These are phyloP conservation scores for Trissolcus japonicus DNA, from an alignment of 2,888 invertebrate genomes.

Conservation along the genomic window DNA sequence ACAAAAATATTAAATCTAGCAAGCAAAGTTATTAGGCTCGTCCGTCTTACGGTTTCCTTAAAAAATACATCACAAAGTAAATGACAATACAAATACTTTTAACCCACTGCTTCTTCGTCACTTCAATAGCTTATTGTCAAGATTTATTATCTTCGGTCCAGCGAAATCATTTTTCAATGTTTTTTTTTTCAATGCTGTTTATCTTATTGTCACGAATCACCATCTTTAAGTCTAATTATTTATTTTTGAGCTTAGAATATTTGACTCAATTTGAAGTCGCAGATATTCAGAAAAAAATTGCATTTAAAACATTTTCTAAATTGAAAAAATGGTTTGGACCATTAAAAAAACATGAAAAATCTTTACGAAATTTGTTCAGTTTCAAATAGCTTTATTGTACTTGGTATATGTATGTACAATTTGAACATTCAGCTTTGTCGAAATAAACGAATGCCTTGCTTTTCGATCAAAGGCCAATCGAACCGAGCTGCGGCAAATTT, in stretches of 20 bases:
- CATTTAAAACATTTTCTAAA: too few species aligned
- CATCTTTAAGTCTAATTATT: neutral
- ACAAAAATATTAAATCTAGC: constrained; percentile 77
- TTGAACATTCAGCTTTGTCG: constrained; percentile 10
- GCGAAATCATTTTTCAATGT: constrained; percentile 1
- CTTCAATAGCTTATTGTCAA: constrained; percentile 37
- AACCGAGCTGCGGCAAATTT: neutral
- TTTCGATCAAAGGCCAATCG: constrained; percentile 6
- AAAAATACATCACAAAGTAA: constrained; percentile 64
- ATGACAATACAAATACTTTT: constrained; percentile 44
- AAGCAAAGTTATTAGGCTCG: constrained; percentile 71
- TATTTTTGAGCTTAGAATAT: too few species aligned
- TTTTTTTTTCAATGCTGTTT: neutral
- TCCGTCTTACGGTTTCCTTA: constrained; percentile 56
- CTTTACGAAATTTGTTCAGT: too few species aligned
- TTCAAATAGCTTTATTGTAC: too few species aligned
- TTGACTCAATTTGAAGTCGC: too few species aligned
- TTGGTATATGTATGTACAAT: neutral
- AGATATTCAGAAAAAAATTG: too few species aligned
- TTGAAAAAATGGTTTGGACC: too few species aligned
- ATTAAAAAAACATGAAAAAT: too few species aligned
- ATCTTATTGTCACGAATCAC: neutral
- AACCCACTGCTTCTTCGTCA: constrained; percentile 16
- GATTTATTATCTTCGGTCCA: constrained; percentile 19
- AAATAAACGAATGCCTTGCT: constrained; percentile 7